Conservation (phyloP, 2,797 vertebrate species). For the Eulemur albifrons region DNA sequence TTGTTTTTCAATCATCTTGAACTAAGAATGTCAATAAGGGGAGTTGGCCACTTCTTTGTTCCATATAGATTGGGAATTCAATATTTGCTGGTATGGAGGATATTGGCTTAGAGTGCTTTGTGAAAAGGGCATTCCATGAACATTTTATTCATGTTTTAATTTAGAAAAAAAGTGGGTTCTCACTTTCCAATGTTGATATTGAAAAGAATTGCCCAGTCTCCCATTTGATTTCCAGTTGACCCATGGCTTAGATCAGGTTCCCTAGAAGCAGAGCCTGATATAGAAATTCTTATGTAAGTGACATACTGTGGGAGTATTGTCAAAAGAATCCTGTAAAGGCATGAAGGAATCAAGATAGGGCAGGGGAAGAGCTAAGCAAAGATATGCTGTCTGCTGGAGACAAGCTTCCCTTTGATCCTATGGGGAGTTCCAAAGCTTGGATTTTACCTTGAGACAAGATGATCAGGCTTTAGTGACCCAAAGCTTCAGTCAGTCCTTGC, state of each 20-base stretch:
- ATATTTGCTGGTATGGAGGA: background rate
- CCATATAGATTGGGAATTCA: background rate
- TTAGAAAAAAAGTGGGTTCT: background rate
- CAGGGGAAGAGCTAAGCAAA: background rate
- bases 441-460: slow-evolving; percentile 29
- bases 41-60: background rate
- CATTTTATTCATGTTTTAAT: slow-evolving; percentile 27
- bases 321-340: background rate
- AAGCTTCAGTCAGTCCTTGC: background rate
- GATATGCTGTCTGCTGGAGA: background rate
- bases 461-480: background rate
- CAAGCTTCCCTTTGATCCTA: background rate
- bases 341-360: slow-evolving; percentile 6
- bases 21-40: background rate
- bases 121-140: background rate
- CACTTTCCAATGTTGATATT: background rate
- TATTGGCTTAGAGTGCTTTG: background rate
- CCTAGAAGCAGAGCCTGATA: background rate
- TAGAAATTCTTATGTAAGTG: slow-evolving; percentile 10
- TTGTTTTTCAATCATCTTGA: slow-evolving; percentile 3
- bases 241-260: background rate
- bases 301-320: background rate
- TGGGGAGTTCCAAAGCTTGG: background rate
- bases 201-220: background rate
- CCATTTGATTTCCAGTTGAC: background rate